Evolutionary conservation across 2,113 vertebrate species (phyloP).

Genomic region (Pachypanchax playfairii): DNA sequence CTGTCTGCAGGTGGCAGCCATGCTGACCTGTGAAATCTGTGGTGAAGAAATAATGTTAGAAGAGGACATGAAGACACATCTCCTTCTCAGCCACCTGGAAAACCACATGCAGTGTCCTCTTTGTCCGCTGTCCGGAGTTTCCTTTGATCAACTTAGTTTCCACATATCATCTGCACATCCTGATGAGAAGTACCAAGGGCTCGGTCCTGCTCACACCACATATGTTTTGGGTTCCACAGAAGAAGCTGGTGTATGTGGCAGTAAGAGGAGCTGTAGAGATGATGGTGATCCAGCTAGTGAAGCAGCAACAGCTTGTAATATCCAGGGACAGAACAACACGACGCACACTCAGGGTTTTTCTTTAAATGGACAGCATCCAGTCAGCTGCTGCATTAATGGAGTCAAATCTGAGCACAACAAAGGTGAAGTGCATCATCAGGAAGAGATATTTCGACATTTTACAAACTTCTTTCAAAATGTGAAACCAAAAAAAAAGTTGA

Average conservation of each 20-base stretch:
- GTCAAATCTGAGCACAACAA: neutral
- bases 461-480: neutral
- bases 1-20: conserved; percentile 45
- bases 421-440: conserved; percentile 49
- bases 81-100: conserved; percentile 75
- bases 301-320: too few species aligned
- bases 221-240: too few species aligned
- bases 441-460: too few species aligned
- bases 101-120: conserved; percentile 76
- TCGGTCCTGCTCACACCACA: too few species aligned
- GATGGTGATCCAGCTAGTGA: neutral
- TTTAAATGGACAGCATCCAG: neutral
- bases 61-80: conserved; percentile 78
- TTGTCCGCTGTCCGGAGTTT: conserved; percentile 77
- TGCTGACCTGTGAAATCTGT: conserved; percentile 84
- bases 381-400: neutral
- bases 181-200: conserved; percentile 45
- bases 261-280: neutral
- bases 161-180: conserved; percentile 78
- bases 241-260: neutral
- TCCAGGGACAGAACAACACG: neutral
- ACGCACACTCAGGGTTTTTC: neutral
- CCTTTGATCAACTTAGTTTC: conserved; percentile 78
- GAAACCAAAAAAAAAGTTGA: neutral
- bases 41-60: conserved; percentile 78